Percentiles rank a stretch among this genome's conserved stretches.
Evolutionary conservation across 2,888 invertebrate genomes (phyloP).

Genomic region (Diadegma fenestrale): DNA sequence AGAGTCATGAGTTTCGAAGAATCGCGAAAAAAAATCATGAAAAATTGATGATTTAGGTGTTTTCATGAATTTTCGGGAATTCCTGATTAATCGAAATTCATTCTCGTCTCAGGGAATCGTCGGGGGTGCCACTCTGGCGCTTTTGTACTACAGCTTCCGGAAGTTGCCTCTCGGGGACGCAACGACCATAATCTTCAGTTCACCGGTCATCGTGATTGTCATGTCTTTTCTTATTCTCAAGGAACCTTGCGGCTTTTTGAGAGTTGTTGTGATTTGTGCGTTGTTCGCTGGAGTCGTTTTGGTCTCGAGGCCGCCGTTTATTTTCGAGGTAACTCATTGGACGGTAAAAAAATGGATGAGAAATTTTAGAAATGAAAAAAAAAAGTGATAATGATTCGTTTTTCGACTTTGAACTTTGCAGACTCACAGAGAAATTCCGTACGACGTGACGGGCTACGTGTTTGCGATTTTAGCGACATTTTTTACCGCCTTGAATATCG

Average conservation of each 20-base stretch:
- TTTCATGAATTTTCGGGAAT: neutral
- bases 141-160: slow-evolving; percentile 85
- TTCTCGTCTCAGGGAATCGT: slow-evolving; percentile 82
- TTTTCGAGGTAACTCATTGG: slow-evolving; percentile 80
- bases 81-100: slow-evolving; percentile 19
- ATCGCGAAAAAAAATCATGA: neutral
- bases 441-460: slow-evolving; percentile 84
- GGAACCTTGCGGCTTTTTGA: slow-evolving; percentile 85
- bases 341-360: neutral
- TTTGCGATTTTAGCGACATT: slow-evolving; percentile 84
- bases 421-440: slow-evolving; percentile 77
- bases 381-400: neutral
- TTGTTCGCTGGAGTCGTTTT: slow-evolving; percentile 84
- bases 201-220: slow-evolving; percentile 85
- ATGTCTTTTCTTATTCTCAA: slow-evolving; percentile 84
- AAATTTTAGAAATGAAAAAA: neutral
- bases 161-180: slow-evolving; percentile 85
- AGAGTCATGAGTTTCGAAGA: slow-evolving; percentile 69
- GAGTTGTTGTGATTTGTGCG: slow-evolving; percentile 83
- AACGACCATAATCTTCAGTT: slow-evolving; percentile 86
- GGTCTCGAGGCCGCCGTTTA: slow-evolving; percentile 85
- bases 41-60: neutral
- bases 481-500: slow-evolving; percentile 85
- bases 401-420: slow-evolving; percentile 51
- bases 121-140: slow-evolving; percentile 84